Evolutionary conservation across 2,113 vertebrate genomes (phyloP), one percentile per base, ranked within the genome.

Genomic region (Rattus norvegicus): DNA sequence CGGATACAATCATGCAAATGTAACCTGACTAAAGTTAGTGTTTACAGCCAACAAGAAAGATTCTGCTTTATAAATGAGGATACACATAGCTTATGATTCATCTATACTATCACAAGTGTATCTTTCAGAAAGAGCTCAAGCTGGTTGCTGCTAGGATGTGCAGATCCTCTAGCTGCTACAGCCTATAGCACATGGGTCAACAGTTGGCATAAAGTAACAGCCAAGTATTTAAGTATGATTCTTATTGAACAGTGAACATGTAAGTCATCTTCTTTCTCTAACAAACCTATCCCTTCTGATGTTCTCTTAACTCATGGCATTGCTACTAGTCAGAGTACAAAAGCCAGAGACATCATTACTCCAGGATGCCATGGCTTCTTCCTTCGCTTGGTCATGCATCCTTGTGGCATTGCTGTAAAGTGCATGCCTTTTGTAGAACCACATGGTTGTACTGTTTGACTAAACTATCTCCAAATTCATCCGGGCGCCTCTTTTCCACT

Each of bases 31-130:
- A 75, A 95, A 96, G 59, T 47, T 49, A 67, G 22, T 54, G 61
- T 11, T 79, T 93, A 61, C 17, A 90, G n/a, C 69, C 69, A 79
- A 49, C 59, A 5, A 93, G n/a, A 96, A 92, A 92, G 52, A 30
- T 49, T 83, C 47, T 47, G 52, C 43, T 26, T 4, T 73, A n/a
- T 20, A 63, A 20, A 91, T 7, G 24, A 95, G 24, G n/a, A 24
- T 19, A 95, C 59, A 67, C 47, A 76, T 0, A 5, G 61, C n/a
- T 75, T 13, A 43, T 47, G 33, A 65, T 24, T 83, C 69, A 7
- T 10, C 88, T 52, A 61, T 33, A 90, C 56, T 72, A 86, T 80
- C 67, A 77, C 59, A 77, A 91, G 65, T 20, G 19, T 33, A 17
- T 24, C 12, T 95, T 87, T 77, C n/a, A 47, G 6, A 54, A 95